Evolutionary conservation across 2,113 vertebrate species (phyloP).

Genomic region (Martes martes): DNA sequence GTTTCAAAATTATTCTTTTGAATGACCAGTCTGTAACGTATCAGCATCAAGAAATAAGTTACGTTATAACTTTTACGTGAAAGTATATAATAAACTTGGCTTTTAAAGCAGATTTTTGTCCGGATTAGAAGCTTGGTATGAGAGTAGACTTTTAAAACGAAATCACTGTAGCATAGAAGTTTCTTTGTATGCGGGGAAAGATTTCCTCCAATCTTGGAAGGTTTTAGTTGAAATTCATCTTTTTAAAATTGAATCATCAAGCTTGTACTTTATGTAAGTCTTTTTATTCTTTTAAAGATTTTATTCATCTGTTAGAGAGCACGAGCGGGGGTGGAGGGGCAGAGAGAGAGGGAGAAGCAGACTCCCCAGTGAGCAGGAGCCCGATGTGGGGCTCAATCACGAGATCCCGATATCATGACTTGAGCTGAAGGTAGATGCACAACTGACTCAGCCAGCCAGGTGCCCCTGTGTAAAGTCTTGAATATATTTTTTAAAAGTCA

Average conservation of each 20-base stretch:
- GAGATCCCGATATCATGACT: not conserved
- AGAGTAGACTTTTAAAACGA: not conserved
- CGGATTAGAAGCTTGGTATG: not conserved
- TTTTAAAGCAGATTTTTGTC: not conserved
- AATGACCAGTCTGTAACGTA: not conserved
- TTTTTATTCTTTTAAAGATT: not conserved
- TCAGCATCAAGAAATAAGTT: not conserved
- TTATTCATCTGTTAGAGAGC: not conserved
- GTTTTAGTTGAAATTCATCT: conserved; percentile 5
- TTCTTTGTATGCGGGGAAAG: not conserved
- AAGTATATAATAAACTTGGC: not conserved
- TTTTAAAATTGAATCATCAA: not conserved
- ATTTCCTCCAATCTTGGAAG: not conserved
- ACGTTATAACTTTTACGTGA: not conserved
- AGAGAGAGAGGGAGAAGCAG: not conserved
- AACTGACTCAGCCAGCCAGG: not conserved
- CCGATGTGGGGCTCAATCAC: not conserved
- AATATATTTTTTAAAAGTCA: not conserved
- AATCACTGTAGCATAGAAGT: not conserved
- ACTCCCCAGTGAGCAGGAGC: not conserved
- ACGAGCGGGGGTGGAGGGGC: not conserved
- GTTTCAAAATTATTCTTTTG: conserved; percentile 15
- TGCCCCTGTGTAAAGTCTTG: not conserved
- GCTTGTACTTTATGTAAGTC: not conserved
- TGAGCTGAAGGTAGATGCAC: not conserved